Conservation (phyloP, 1,140 invertebrate species). For the Drosophila navojoa region DNA sequence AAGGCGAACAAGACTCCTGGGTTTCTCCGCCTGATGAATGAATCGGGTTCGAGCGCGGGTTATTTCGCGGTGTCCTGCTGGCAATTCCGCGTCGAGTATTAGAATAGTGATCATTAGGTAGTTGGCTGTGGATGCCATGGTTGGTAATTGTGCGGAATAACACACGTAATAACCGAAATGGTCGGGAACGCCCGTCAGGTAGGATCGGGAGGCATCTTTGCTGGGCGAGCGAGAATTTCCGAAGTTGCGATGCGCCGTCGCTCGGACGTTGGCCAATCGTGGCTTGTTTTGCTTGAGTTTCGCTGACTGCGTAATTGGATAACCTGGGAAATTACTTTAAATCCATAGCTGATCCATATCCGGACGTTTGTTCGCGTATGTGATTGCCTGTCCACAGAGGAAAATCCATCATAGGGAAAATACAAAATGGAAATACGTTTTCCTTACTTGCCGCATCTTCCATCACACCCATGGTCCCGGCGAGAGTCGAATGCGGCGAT, state of each 20-base stretch:
- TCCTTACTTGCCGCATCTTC: constrained; percentile 44
- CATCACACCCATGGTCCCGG: constrained; percentile 59
- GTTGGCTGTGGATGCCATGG: constrained; percentile 42
- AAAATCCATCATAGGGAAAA: constrained; percentile 69
- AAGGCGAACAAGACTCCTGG: constrained; percentile 5
- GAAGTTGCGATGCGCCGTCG: constrained; percentile 22
- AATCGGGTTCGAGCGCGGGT: constrained; percentile 52
- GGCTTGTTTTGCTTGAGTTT: constrained; percentile 73
- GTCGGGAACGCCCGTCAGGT: constrained; percentile 64
- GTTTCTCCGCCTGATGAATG: constrained; percentile 67
- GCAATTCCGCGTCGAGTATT: constrained; percentile 58
- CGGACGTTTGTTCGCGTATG: constrained; percentile 39
- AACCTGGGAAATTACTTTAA: constrained; percentile 79
- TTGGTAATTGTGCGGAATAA: constrained; percentile 71
- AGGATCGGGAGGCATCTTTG: constrained; percentile 19
- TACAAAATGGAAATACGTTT: constrained; percentile 69
- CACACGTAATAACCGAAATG: constrained; percentile 77
- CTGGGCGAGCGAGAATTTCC: constrained; percentile 39
- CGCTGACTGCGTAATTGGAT: constrained; percentile 83
- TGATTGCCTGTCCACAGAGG: constrained; percentile 33
- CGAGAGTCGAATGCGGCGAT: constrained; percentile 29
- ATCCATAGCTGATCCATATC: constrained; percentile 77
- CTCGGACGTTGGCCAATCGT: constrained; percentile 34
- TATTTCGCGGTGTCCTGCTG: constrained; percentile 52
- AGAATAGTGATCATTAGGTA: constrained; percentile 65